Evolutionary conservation across 2,113 vertebrate species (phyloP), one percentile per base, ranked within the genome.

Genomic region (Lepus americanus): DNA sequence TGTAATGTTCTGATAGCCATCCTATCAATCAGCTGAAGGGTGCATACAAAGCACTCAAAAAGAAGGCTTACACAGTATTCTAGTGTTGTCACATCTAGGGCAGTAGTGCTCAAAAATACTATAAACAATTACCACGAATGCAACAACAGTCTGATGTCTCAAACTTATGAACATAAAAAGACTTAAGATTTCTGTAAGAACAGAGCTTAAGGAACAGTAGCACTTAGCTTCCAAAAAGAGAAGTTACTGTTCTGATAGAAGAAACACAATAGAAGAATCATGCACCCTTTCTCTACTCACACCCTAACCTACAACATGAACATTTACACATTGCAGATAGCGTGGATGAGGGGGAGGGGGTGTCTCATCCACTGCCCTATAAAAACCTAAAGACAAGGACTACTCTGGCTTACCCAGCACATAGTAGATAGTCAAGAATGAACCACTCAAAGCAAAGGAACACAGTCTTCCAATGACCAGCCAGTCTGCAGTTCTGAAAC

Each of bases 121-220:
- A 36, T 5, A 39, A 11, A 44, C 8, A 51, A 33, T 36, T 51
- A 44, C 33, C 61, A 61, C 61, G 27, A 33, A 61, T 13, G 51
- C 33, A 92, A 25, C 64, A 84, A 44, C 11, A 29, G 12, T n/a
- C 27, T 76, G 39, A 6, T 77, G 11, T 84, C 25, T 85, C 73
- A 20, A 55, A 61, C 8, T 1, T 19, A 49, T 78, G 29, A 89
- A 89, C 31, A 87, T 17, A 80, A 64, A 87, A 89, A 72, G 78
- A 79, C 59, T 55, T 36, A 87, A 87, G 85, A 67, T 51, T 25
- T 49, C 66, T 39, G 2, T 82, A 92, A 92, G 51, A 87, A 84
- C 22, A 29, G 23, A 25, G 72, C 51, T 94, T 67, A 81, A 83
- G 27, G 69, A 91, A 73, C 0, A 73, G 31, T 7, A 44, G 44